These are phyloP conservation scores for Psammodynastes pulverulentus DNA, from an alignment of 2,113 vertebrate genomes.

Conservation along the genomic window DNA sequence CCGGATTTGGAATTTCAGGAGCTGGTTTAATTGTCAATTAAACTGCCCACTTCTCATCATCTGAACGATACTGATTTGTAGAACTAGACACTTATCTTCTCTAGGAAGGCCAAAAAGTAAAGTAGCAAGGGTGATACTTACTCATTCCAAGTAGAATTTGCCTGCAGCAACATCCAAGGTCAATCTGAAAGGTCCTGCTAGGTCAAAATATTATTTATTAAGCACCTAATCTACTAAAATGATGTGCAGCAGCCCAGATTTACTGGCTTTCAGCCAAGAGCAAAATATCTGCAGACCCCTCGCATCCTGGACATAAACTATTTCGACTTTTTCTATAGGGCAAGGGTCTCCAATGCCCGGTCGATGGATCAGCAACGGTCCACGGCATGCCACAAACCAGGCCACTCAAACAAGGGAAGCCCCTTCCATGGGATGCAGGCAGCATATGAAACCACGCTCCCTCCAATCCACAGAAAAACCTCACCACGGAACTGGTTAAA, in stretches of 20 bases:
- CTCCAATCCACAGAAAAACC: no score
- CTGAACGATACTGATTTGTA: slow-evolving; percentile 55
- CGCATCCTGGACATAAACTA: neutral
- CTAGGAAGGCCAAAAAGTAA: slow-evolving; percentile 38
- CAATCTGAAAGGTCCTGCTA: neutral
- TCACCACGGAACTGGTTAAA: no score
- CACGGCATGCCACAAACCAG: no score
- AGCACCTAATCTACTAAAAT: neutral
- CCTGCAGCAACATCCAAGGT: neutral
- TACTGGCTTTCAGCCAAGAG: neutral
- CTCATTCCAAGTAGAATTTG: slow-evolving; percentile 36
- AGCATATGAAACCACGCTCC: no score
- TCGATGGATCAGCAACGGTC: no score
- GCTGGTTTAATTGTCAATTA: slow-evolving; percentile 57
- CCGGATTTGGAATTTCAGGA: slow-evolving; percentile 51
- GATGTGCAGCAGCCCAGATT: neutral
- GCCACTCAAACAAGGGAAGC: no score
- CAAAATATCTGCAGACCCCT: neutral
- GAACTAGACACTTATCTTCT: slow-evolving; percentile 28
- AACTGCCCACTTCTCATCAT: slow-evolving; percentile 52
- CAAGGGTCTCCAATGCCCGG: no score
- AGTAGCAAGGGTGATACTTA: slow-evolving; percentile 49
- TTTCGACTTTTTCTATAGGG: neutral
- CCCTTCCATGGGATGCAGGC: no score
- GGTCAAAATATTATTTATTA: neutral